Evolutionary conservation across 2,888 invertebrate species (phyloP).

Genomic region (Leptinotarsa tumamoca): DNA sequence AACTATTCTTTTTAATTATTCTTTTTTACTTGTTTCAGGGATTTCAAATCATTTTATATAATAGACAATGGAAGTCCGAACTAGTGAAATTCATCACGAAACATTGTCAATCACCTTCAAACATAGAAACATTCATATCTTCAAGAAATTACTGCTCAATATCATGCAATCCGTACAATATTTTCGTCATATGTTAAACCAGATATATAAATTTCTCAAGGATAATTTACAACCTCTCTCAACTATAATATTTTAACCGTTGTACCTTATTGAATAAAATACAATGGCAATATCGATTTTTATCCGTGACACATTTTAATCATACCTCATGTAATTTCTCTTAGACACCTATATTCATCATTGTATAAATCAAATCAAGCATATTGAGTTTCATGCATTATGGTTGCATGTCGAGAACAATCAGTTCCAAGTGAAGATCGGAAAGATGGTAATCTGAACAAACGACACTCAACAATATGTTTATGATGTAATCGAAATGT

Average conservation of each 20-base stretch:
- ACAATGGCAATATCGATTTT: background rate
- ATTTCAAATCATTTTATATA: too few relatives aligned
- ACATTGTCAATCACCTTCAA: too few relatives aligned
- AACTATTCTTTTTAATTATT: too few relatives aligned
- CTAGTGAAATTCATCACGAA: too few relatives aligned
- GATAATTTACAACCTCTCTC: background rate
- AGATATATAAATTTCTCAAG: too few relatives aligned
- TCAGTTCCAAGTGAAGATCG: slow-evolving; percentile 13
- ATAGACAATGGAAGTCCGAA: too few relatives aligned
- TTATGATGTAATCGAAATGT: slow-evolving; percentile 18
- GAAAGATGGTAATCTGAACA: slow-evolving; percentile 11
- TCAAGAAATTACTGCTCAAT: too few relatives aligned
- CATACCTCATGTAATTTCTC: background rate
- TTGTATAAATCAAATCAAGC: slow-evolving; percentile 16
- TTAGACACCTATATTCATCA: slow-evolving; percentile 2
- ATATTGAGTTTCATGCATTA: slow-evolving; percentile 15
- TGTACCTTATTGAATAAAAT: background rate
- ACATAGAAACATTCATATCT: too few relatives aligned
- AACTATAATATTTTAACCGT: background rate
- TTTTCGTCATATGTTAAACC: too few relatives aligned
- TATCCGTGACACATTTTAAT: background rate
- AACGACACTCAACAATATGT: slow-evolving; percentile 20
- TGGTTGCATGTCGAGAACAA: slow-evolving; percentile 19
- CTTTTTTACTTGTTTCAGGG: too few relatives aligned
- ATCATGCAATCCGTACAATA: too few relatives aligned